A percentile compares a stretch with the other conserved stretches of the same genome.
Conservation (phyloP, 2,797 vertebrate species). For the Benthosema pterotum region DNA sequence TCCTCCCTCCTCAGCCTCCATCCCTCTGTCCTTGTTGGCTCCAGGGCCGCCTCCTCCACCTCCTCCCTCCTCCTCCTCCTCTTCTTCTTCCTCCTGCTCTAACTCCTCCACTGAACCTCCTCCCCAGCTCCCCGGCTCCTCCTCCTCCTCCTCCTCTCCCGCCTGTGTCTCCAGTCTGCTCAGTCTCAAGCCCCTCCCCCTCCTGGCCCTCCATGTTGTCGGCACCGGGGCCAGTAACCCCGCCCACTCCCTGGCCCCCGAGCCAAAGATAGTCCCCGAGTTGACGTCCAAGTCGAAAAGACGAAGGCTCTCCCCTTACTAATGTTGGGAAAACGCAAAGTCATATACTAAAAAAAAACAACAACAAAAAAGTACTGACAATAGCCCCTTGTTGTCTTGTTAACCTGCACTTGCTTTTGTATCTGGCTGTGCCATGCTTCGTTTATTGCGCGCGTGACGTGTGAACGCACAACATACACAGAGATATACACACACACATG, state of each 20-base stretch:
- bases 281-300: conserved; percentile 89
- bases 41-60: conserved; percentile 83
- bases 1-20: conserved; percentile 87
- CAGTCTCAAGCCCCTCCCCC: conserved; percentile 97
- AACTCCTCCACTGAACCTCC: conserved; percentile 90
- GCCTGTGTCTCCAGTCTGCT: conserved; percentile 97
- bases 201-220: conserved; percentile 97
- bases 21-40: conserved; percentile 89
- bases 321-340: conserved; percentile 72
- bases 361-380: conserved; percentile 61
- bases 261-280: conserved; percentile 84
- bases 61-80: conserved; percentile 87
- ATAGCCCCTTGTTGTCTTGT: conserved; percentile 50
- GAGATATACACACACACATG: conserved; percentile 32
- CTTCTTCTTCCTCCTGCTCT: conserved; percentile 87
- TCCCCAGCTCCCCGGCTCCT: conserved; percentile 92
- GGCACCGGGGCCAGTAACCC: conserved; percentile 73
- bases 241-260: conserved; percentile 70
- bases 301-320: conserved; percentile 93
- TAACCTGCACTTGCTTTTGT: conserved; percentile 72
- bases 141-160: conserved; percentile 90
- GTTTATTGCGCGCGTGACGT: conserved; percentile 61
- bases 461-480: too few relatives aligned
- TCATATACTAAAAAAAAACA: conserved; percentile 63
- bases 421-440: conserved; percentile 63